A percentile compares a stretch with the other conserved stretches of the same genome.
Evolutionary conservation across 37 sponge, comb jelly and placozoan genomes (phyloP).

Genomic region (Halisarca cf. caerulea): DNA sequence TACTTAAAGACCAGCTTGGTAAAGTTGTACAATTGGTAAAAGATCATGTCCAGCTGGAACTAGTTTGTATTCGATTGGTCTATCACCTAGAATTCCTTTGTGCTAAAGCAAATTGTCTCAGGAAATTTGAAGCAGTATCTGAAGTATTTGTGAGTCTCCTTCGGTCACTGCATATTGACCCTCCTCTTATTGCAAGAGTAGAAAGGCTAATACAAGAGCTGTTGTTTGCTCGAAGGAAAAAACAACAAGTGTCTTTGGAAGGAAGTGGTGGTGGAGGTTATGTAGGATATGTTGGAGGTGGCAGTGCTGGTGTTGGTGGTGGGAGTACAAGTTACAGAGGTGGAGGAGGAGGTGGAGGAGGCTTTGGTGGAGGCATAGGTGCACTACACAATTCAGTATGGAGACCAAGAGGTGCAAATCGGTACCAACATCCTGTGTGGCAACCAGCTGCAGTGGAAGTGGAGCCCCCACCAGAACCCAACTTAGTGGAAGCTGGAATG

Average conservation of each 20-base stretch:
- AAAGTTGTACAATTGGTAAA: neutral
- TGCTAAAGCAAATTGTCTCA: neutral
- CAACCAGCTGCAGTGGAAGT: conserved; percentile 1
- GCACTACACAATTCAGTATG: neutral
- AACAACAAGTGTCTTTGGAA: neutral
- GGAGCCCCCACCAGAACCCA: conserved; percentile 11
- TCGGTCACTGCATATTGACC: too few species aligned
- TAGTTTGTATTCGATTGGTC: neutral
- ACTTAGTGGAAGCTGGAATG: conserved; percentile 13
- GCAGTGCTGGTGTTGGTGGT: neutral
- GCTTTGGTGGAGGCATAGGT: neutral
- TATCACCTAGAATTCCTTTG: conserved; percentile 7
- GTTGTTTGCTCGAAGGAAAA: neutral
- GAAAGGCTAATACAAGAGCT: neutral
- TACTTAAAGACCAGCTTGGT: neutral
- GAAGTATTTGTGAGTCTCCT: neutral
- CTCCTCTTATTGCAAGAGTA: neutral
- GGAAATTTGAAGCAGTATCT: neutral
- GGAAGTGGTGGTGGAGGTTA: neutral
- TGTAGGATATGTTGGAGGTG: neutral
- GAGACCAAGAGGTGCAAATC: neutral
- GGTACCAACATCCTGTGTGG: neutral
- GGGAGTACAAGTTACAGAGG: too few species aligned
- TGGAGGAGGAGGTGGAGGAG: neutral
- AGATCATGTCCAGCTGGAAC: neutral